These are phyloP conservation scores for Dolichopus griseipennis DNA, from an alignment of 2,888 invertebrate genomes.

Conservation along the genomic window DNA sequence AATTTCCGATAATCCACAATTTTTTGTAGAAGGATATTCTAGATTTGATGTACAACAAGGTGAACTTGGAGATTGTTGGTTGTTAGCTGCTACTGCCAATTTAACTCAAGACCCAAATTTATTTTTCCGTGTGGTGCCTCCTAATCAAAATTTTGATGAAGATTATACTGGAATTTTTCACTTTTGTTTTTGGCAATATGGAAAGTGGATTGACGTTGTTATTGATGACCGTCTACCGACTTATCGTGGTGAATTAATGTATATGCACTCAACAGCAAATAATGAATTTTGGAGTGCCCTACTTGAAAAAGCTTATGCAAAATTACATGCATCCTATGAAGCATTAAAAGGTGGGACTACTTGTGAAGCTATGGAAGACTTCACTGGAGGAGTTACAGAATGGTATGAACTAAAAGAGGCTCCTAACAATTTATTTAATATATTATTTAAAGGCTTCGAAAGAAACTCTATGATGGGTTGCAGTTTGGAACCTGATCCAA, in stretches of 20 bases:
- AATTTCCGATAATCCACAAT: constrained; percentile 68
- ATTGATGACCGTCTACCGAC: constrained; percentile 82
- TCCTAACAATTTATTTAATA: constrained; percentile 68
- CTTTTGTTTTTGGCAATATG: constrained; percentile 87
- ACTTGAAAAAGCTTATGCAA: constrained; percentile 84
- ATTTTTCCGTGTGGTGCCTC: constrained; percentile 85
- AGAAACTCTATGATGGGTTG: constrained; percentile 85
- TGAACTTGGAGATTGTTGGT: constrained; percentile 89
- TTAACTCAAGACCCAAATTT: constrained; percentile 69
- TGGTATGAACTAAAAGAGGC: constrained; percentile 72
- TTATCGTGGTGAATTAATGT: constrained; percentile 66
- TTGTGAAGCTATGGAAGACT: constrained; percentile 94
- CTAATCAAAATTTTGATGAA: constrained; percentile 80
- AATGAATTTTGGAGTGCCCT: constrained; percentile 90
- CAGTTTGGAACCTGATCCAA: constrained; percentile 81
- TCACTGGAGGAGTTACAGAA: constrained; percentile 83
- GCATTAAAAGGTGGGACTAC: constrained; percentile 91
- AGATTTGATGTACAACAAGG: constrained; percentile 94
- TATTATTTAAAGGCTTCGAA: constrained; percentile 76
- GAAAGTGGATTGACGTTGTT: constrained; percentile 79
- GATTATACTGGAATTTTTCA: constrained; percentile 88
- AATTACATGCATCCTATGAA: constrained; percentile 89
- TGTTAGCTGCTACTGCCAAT: constrained; percentile 83
- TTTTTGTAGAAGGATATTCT: constrained; percentile 85
- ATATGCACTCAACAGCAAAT: constrained; percentile 67